Percentiles rank a stretch among this genome's conserved stretches.
Conservation (phyloP, 2,797 vertebrate species). For the Coluber constrictor region DNA sequence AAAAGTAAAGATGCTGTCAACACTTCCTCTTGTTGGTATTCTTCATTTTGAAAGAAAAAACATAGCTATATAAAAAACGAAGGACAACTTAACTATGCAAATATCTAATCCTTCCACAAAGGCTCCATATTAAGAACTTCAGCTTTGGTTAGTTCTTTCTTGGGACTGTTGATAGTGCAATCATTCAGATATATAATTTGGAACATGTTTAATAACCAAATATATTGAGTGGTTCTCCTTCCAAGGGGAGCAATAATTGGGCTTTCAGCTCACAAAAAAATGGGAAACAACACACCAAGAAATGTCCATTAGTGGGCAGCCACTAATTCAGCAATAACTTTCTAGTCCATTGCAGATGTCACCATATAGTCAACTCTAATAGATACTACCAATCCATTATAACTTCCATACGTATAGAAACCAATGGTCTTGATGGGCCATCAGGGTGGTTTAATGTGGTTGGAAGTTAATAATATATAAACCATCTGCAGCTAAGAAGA, state of each 20-base stretch:
- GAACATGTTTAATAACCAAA: not conserved
- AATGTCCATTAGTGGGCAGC: not conserved
- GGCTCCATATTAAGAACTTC: not conserved
- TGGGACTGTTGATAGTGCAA: not conserved
- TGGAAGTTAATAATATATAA: not conserved
- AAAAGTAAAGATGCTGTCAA: not conserved
- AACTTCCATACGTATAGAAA: not conserved
- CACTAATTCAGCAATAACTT: not conserved
- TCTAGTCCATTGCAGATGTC: not conserved
- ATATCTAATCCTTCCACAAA: not conserved
- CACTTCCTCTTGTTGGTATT: not conserved
- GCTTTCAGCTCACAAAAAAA: not conserved
- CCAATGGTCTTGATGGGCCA: not conserved
- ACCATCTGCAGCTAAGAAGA: not conserved
- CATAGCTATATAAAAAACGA: not conserved
- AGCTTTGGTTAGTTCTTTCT: not conserved
- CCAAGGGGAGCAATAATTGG: not conserved
- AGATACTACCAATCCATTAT: not conserved
- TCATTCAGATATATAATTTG: not conserved
- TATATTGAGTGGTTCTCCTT: not conserved
- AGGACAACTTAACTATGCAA: not conserved
- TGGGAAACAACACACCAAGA: not conserved
- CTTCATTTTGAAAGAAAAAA: not conserved
- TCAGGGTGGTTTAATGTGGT: not conserved
- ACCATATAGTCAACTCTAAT: not conserved